These are phyloP conservation scores for Brachypteracias leptosomus DNA, from an alignment of 2,113 vertebrate genomes.

Conservation along the genomic window DNA sequence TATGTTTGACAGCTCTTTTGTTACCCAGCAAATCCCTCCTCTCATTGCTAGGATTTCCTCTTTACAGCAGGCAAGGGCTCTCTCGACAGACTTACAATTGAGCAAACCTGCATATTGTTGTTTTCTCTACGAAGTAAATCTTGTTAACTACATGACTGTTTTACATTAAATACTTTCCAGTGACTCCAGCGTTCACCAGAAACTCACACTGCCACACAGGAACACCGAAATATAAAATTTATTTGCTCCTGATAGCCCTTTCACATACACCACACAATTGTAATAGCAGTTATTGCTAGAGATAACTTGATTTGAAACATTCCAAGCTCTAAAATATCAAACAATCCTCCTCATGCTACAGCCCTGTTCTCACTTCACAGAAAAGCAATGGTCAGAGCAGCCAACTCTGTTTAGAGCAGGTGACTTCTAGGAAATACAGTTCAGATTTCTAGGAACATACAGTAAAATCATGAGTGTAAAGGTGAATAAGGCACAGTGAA, in stretches of 20 bases:
- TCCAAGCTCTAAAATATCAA: neutral
- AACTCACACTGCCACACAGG: neutral
- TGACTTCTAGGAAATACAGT: neutral
- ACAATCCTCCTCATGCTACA: neutral
- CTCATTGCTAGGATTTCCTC: neutral
- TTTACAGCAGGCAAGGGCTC: neutral
- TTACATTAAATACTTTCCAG: neutral
- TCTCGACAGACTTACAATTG: neutral
- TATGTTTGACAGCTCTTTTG: neutral
- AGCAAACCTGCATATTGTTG: neutral
- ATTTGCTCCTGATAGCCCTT: neutral
- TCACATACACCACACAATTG: neutral
- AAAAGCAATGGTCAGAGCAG: neutral
- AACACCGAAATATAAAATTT: neutral
- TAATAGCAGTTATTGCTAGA: neutral
- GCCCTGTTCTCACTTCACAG: neutral
- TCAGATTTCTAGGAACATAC: neutral
- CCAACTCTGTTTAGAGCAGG: neutral
- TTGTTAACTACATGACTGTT: neutral
- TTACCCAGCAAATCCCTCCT: neutral
- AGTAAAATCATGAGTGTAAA: neutral
- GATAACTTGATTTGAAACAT: neutral
- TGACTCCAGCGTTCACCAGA: neutral
- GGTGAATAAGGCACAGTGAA: neutral
- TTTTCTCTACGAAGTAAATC: neutral